Percentiles rank a stretch among this genome's conserved stretches.
Evolutionary conservation across 2,888 invertebrate genomes (phyloP).

Genomic region (Choristoneura rosaceana): DNA sequence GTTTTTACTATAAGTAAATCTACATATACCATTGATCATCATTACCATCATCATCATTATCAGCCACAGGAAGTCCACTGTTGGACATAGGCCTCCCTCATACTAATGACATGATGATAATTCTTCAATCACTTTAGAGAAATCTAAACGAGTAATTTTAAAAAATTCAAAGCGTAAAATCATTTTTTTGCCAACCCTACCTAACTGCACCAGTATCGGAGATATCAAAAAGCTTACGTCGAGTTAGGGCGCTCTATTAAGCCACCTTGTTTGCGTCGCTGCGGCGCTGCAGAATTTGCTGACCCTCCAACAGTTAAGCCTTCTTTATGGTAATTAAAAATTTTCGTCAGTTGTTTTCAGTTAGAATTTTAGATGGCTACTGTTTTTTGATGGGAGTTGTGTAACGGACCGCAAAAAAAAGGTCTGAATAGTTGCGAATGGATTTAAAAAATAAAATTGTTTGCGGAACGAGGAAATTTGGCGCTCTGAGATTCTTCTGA

Average conservation of each 20-base stretch:
- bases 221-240: conserved; percentile 73
- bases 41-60: too few species aligned
- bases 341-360: conserved; percentile 55
- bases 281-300: conserved; percentile 59
- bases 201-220: conserved; percentile 61
- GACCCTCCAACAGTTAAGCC: conserved; percentile 62
- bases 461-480: too few species aligned
- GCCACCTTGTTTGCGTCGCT: conserved; percentile 67
- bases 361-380: conserved; percentile 32
- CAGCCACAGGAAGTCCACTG: background rate
- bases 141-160: background rate
- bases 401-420: background rate
- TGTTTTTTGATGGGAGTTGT: background rate
- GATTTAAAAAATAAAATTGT: too few species aligned
- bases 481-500: too few species aligned
- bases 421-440: background rate
- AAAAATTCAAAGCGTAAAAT: background rate
- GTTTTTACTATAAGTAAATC: too few species aligned
- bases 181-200: conserved; percentile 56
- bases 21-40: too few species aligned
- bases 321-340: conserved; percentile 75
- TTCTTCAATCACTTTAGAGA: too few species aligned
- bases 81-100: too few species aligned
- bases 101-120: too few species aligned
- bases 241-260: conserved; percentile 70